phyloP scores from a whole-genome alignment of 2,888 invertebrate genomes.

The Drosophila percnosoma region DNA sequence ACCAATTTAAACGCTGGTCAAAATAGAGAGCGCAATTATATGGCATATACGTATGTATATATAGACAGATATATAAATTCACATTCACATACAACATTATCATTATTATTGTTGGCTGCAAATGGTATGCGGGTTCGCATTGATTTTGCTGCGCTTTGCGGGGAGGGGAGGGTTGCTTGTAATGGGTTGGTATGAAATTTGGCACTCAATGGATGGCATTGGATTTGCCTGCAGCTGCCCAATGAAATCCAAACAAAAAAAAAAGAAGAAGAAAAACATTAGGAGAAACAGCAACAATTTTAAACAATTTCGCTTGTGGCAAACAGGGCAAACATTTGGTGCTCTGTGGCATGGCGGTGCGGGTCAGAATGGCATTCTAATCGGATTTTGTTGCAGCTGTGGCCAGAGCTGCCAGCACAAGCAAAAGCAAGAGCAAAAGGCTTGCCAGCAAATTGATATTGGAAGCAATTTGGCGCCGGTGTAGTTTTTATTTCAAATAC shows the following conservation, averaged over 20 bases:
- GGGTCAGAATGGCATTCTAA: conserved; percentile 64
- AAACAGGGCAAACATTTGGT: conserved; percentile 28
- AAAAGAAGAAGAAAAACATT: conserved; percentile 24
- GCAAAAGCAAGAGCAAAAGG: conserved; percentile 33
- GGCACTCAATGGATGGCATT: conserved; percentile 43
- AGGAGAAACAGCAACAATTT: conserved; percentile 47
- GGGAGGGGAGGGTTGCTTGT: background rate
- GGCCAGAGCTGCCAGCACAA: conserved; percentile 55
- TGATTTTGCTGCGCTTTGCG: conserved; percentile 37
- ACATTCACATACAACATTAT: conserved; percentile 29
- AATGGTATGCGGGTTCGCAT: conserved; percentile 32
- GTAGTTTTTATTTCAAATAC: background rate
- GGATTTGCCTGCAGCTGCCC: conserved; percentile 28
- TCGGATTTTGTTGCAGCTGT: conserved; percentile 76
- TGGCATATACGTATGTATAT: background rate
- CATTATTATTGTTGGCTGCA: conserved; percentile 46
- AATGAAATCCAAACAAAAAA: conserved; percentile 12
- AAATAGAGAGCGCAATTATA: conserved; percentile 12
- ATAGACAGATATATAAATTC: background rate
- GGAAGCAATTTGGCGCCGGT: conserved; percentile 70
- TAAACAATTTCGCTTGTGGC: conserved; percentile 68
- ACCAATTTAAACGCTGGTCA: conserved; percentile 42
- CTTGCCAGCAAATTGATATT: conserved; percentile 75
- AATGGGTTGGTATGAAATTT: conserved; percentile 7
- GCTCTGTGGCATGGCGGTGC: background rate